Percentiles rank a stretch among this genome's conserved stretches.
phyloP scores from a whole-genome alignment of 2,888 invertebrate species.

The Uloborus plumipes region DNA sequence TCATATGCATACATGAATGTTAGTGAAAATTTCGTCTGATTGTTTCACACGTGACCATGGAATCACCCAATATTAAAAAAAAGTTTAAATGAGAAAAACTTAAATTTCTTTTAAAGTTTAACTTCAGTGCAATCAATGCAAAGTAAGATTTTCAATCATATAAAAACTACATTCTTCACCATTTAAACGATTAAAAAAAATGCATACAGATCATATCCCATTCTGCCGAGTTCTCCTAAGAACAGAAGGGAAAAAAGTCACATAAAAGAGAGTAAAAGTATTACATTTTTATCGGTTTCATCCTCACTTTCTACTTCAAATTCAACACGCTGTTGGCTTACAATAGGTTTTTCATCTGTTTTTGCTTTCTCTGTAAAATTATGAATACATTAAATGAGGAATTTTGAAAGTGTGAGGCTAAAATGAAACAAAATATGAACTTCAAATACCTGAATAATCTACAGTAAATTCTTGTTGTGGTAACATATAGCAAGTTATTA shows the following conservation, averaged over 20 bases:
- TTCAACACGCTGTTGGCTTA: slow-evolving; percentile 78
- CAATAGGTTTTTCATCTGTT: slow-evolving; percentile 20
- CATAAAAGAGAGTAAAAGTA: slow-evolving; percentile 7
- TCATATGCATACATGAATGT: too few relatives aligned
- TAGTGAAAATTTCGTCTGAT: too few relatives aligned
- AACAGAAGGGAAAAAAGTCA: neutral
- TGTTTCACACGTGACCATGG: too few relatives aligned
- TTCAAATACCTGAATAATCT: slow-evolving; percentile 55
- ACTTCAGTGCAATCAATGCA: too few relatives aligned
- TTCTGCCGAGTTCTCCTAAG: too few relatives aligned
- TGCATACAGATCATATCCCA: neutral
- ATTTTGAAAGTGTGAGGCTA: neutral
- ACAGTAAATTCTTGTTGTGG: slow-evolving; percentile 80
- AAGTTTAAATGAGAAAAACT: too few relatives aligned
- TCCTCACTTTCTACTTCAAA: slow-evolving; percentile 83
- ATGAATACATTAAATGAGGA: too few relatives aligned
- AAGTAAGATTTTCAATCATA: too few relatives aligned
- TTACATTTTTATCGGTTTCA: slow-evolving; percentile 73
- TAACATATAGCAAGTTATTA: slow-evolving; percentile 97
- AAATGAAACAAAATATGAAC: neutral
- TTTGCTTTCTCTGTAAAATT: slow-evolving; percentile 5
- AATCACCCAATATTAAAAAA: too few relatives aligned
- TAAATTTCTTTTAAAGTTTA: too few relatives aligned
- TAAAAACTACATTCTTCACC: too few relatives aligned
- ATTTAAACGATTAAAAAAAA: too few relatives aligned